Evolutionary conservation across 2,113 vertebrate genomes (phyloP).

Genomic region (Gallinago media): DNA sequence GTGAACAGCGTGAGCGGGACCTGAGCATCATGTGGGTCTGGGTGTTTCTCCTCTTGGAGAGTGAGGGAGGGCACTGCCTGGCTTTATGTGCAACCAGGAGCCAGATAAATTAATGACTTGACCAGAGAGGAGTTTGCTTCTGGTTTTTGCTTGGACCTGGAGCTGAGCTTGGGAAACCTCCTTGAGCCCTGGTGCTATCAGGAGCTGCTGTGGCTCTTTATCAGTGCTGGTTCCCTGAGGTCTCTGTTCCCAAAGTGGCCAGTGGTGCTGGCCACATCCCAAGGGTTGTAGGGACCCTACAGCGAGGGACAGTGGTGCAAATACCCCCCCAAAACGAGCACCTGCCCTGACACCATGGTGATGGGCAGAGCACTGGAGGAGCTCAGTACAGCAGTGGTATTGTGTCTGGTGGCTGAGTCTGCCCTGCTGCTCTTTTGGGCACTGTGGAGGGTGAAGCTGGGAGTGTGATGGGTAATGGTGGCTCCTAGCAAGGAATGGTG

Average conservation of each 20-base stretch:
- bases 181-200: not conserved
- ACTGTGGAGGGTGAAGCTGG: not conserved
- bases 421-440: not conserved
- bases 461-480: not conserved
- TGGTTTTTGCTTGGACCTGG: not conserved
- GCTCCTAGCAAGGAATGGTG: not conserved
- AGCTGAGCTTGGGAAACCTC: not conserved
- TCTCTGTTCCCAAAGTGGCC: not conserved
- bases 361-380: not conserved
- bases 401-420: not conserved
- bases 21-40: not conserved
- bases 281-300: not conserved
- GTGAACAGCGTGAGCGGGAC: not conserved
- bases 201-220: not conserved
- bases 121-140: not conserved
- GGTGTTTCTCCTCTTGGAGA: not conserved
- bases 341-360: not conserved
- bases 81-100: not conserved
- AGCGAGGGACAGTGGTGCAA: not conserved
- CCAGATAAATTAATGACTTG: not conserved
- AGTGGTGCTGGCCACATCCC: not conserved
- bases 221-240: rapidly evolving
- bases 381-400: not conserved
- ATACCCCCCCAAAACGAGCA: not conserved
- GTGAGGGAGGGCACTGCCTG: not conserved